phyloP scores from a whole-genome alignment of 2,888 invertebrate genomes.

The Osmoderma eremita region DNA sequence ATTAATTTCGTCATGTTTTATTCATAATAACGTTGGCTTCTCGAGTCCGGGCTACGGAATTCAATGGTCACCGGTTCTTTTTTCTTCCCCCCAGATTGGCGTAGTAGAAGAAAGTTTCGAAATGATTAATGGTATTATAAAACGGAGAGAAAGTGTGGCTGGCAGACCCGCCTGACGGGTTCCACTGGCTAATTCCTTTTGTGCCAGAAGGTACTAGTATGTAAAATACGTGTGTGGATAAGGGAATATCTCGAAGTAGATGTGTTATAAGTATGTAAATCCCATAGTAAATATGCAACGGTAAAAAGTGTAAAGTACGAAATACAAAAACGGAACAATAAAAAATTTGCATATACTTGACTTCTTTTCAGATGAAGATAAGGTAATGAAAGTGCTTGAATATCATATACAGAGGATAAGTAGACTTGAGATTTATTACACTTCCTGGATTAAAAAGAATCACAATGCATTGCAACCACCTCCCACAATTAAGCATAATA shows the following conservation, averaged over 20 bases:
- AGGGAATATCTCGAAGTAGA: not conserved
- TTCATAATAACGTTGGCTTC: constrained; percentile 30
- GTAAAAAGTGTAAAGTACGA: no score
- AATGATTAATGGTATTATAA: constrained; percentile 36
- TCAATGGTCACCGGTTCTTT: constrained; percentile 28
- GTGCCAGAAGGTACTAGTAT: not conserved
- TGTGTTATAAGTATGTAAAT: no score
- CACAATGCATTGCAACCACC: no score
- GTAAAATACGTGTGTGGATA: not conserved
- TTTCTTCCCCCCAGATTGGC: constrained; percentile 19
- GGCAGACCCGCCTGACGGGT: constrained; percentile 26
- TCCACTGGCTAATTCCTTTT: constrained; percentile 26
- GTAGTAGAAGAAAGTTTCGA: constrained; percentile 33
- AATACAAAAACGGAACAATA: no score
- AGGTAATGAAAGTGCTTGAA: no score
- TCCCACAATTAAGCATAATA: no score
- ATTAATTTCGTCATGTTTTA: constrained; percentile 36
- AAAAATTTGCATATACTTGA: no score
- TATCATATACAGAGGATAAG: no score
- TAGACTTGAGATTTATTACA: no score
- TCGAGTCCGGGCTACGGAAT: constrained; percentile 17
- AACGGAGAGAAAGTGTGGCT: constrained; percentile 32
- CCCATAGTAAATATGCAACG: no score
- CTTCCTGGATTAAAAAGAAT: no score
- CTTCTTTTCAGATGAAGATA: no score